Percentiles rank a stretch among this genome's conserved stretches.
Evolutionary conservation across 2,797 vertebrate species (phyloP).

Genomic region (Taeniopygia guttata): DNA sequence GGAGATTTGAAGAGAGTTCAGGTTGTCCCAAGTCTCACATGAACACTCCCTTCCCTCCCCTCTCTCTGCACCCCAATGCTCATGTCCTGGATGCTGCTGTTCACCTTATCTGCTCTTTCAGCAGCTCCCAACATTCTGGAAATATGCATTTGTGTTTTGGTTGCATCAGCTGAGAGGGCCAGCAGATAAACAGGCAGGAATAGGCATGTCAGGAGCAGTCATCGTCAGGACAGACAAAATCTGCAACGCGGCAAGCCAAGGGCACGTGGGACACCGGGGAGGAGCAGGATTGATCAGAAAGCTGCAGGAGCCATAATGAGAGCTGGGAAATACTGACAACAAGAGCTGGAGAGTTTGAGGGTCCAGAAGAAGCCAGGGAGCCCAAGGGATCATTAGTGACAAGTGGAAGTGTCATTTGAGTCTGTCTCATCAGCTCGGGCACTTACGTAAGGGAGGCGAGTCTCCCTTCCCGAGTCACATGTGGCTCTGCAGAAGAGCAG

Average conservation of each 20-base stretch:
- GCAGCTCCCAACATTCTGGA: neutral
- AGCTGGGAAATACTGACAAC: neutral
- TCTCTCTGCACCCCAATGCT: neutral
- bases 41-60: neutral
- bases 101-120: constrained; percentile 22
- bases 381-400: neutral
- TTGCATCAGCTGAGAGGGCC: neutral
- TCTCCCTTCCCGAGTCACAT: neutral
- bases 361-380: neutral
- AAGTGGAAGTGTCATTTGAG: neutral
- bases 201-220: constrained; percentile 14
- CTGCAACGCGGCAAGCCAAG: rapidly evolving
- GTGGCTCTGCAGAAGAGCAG: neutral
- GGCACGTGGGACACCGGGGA: rapidly evolving
- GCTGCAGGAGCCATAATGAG: neutral
- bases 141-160: neutral
- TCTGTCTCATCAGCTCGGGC: neutral
- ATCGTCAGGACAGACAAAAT: neutral
- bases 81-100: neutral
- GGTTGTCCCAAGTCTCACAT: neutral
- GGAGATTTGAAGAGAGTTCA: neutral
- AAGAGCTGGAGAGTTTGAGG: neutral
- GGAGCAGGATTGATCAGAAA: neutral
- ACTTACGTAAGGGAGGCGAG: neutral
- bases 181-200: constrained; percentile 21